Conservation (phyloP, 2,797 vertebrate genomes). For the Fistularia commersonii region DNA sequence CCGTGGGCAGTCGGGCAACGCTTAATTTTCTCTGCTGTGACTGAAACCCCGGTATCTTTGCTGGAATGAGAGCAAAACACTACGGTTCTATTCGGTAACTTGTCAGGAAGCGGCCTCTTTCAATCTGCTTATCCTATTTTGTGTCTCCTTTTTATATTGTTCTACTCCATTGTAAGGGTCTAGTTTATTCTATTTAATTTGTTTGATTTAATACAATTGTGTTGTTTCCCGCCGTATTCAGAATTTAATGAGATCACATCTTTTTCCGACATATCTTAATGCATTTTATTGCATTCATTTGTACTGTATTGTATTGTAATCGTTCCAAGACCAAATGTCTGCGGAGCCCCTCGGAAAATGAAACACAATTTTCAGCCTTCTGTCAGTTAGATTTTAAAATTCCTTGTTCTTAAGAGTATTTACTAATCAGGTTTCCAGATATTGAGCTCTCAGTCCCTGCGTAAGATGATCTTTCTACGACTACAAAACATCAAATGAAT, state of each 20-base stretch:
- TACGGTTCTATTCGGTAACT: neutral
- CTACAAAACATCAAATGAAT: conserved; percentile 20
- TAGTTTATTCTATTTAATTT: no score
- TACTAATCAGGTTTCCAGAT: conserved; percentile 25
- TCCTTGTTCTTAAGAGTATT: conserved; percentile 32
- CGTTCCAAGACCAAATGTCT: neutral
- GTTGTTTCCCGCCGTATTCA: no score
- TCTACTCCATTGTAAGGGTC: no score
- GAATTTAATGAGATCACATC: no score
- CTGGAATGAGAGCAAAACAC: neutral
- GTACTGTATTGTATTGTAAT: no score
- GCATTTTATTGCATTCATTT: no score
- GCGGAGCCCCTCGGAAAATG: conserved; percentile 18
- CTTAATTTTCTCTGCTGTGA: conserved; percentile 33
- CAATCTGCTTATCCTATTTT: no score
- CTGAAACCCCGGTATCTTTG: conserved; percentile 11
- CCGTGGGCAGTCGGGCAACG: conserved; percentile 7
- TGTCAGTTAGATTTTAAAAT: conserved; percentile 38
- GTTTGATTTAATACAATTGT: no score
- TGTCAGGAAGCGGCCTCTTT: no score
- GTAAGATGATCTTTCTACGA: conserved; percentile 22
- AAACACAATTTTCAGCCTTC: conserved; percentile 19
- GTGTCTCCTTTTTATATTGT: no score
- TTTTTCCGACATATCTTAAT: neutral
- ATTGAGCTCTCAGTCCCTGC: conserved; percentile 21